Percentiles rank a stretch among this genome's conserved stretches.
Conservation (phyloP, 1,140 invertebrate species). For the Apis florea region DNA sequence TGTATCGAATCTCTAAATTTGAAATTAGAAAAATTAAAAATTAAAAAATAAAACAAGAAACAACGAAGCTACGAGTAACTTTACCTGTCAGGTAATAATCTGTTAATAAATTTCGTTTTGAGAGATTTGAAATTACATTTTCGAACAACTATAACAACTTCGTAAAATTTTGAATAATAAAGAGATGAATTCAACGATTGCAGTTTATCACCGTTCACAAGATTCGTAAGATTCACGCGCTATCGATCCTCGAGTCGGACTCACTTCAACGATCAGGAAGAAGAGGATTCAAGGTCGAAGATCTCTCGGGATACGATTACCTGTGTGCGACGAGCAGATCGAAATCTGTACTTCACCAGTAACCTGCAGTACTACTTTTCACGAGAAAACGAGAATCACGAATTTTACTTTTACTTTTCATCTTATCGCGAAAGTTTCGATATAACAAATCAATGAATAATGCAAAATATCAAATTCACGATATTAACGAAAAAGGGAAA, state of each 20-base stretch:
- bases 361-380: not conserved
- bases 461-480: too few species aligned
- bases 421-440: too few species aligned
- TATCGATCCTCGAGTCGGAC: conserved; percentile 23
- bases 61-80: too few species aligned
- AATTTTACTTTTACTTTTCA: not conserved
- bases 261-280: conserved; percentile 40
- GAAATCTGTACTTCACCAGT: not conserved
- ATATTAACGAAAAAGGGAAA: too few species aligned
- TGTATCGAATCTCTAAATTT: too few species aligned
- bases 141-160: not conserved
- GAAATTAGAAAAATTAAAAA: too few species aligned
- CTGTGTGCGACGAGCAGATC: conserved; percentile 23
- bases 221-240: conserved; percentile 30
- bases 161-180: too few species aligned
- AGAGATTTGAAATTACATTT: not conserved
- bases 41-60: too few species aligned
- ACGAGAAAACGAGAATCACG: not conserved
- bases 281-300: conserved; percentile 42
- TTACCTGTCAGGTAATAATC: too few species aligned
- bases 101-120: too few species aligned
- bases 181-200: too few species aligned
- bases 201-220: conserved; percentile 45
- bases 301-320: conserved; percentile 38
- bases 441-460: too few species aligned